Conservation (phyloP, 2,888 invertebrate genomes). For the Perizoma affinitatum region DNA sequence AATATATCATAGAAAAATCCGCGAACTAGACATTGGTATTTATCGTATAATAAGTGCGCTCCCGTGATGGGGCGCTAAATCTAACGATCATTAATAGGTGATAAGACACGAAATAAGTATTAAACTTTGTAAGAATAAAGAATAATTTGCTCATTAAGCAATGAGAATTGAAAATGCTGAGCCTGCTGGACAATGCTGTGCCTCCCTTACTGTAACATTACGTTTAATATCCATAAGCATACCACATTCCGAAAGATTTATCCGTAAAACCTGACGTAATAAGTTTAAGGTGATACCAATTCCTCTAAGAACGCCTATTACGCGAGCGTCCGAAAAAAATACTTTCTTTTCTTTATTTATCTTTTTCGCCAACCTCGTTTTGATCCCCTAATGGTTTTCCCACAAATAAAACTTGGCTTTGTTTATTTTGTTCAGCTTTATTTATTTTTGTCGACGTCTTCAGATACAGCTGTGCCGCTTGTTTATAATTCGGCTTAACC, state of each 20-base stretch:
- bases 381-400: conserved; percentile 73
- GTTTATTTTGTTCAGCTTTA: conserved; percentile 69
- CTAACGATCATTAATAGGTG: too few species aligned
- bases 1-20: too few species aligned
- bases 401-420: conserved; percentile 73
- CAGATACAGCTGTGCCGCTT: conserved; percentile 68
- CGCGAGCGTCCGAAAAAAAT: conserved; percentile 46
- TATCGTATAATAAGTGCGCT: too few species aligned
- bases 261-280: conserved; percentile 28
- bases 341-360: conserved; percentile 60
- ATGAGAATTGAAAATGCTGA: too few species aligned
- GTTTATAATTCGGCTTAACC: conserved; percentile 70
- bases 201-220: neutral
- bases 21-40: too few species aligned
- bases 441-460: conserved; percentile 68
- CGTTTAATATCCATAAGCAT: conserved; percentile 10
- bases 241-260: conserved; percentile 19
- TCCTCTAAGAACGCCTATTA: conserved; percentile 36
- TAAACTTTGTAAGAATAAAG: too few species aligned
- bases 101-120: too few species aligned
- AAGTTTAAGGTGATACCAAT: conserved; percentile 34
- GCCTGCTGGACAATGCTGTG: too few species aligned
- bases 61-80: too few species aligned
- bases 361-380: conserved; percentile 59
- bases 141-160: too few species aligned